Conservation (phyloP, 2,797 vertebrate species). For the Sebastes vulpes region DNA sequence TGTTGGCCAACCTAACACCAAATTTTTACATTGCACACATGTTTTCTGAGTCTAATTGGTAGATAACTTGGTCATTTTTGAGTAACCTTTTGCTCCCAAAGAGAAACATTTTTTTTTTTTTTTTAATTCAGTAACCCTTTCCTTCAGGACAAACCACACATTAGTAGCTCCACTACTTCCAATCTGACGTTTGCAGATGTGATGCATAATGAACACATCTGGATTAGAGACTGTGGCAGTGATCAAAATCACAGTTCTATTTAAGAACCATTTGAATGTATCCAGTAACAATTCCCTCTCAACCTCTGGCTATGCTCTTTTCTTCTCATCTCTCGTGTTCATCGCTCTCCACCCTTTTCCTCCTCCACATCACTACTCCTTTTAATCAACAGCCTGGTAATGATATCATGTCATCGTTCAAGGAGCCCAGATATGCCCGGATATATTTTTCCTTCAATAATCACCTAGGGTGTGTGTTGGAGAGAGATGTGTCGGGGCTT, state of each 20-base stretch:
- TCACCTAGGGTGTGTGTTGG: constrained; percentile 22
- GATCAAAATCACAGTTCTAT: neutral
- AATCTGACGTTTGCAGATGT: neutral
- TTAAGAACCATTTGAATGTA: neutral
- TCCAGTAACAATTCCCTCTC: neutral
- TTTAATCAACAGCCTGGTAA: constrained; percentile 11
- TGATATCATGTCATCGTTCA: constrained; percentile 15
- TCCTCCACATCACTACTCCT: neutral
- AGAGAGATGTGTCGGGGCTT: constrained; percentile 14
- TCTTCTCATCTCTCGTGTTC: neutral
- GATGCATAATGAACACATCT: neutral
- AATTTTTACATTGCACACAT: neutral
- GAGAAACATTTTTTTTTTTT: neutral
- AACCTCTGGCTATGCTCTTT: neutral
- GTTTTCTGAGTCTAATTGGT: neutral
- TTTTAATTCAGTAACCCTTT: neutral
- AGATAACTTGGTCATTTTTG: neutral
- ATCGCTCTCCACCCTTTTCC: neutral
- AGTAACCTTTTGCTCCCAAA: neutral
- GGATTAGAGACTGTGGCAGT: neutral
- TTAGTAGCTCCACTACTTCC: neutral
- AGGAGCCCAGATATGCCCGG: neutral
- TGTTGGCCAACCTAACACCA: neutral
- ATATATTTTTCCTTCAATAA: neutral
- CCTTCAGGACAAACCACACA: neutral